phyloP scores from a whole-genome alignment of 2,888 invertebrate genomes.

The Resseliella maxima region DNA sequence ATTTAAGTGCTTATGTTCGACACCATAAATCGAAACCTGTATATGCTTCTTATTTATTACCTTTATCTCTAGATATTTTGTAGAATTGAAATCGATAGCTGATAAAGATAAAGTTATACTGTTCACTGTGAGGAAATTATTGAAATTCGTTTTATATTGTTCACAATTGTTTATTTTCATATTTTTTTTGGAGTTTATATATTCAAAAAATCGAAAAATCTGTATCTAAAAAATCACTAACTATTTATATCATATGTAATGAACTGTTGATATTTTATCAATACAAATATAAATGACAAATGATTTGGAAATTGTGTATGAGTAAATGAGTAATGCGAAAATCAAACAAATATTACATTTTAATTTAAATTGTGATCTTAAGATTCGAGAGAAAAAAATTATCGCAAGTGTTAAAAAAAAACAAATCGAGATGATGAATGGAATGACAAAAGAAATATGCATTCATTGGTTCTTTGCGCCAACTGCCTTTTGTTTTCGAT shows the following conservation, averaged over 20 bases:
- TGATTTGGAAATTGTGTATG: neutral
- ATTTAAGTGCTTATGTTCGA: neutral
- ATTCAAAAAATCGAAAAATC: neutral
- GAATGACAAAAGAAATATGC: slow-evolving; percentile 5
- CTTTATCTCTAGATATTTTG: neutral
- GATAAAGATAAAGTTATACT: neutral
- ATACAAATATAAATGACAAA: slow-evolving; percentile 1
- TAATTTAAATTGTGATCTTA: neutral
- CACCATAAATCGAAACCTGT: neutral
- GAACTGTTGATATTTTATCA: too few species aligned
- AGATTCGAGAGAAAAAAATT: neutral
- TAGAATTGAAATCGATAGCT: neutral
- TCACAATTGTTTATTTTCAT: neutral
- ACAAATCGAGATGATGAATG: slow-evolving; percentile 41
- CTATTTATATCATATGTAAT: too few species aligned
- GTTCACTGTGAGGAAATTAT: too few species aligned
- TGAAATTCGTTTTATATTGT: too few species aligned
- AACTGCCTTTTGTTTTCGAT: slow-evolving; percentile 24
- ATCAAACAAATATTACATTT: slow-evolving; percentile 31
- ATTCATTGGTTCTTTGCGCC: neutral
- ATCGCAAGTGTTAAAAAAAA: neutral
- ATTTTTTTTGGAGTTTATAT: neutral
- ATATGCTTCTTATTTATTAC: neutral
- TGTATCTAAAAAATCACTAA: too few species aligned
- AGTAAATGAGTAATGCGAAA: slow-evolving; percentile 32